These are phyloP conservation scores for Clupea harengus DNA, from an alignment of 2,113 vertebrate genomes.

Conservation along the genomic window DNA sequence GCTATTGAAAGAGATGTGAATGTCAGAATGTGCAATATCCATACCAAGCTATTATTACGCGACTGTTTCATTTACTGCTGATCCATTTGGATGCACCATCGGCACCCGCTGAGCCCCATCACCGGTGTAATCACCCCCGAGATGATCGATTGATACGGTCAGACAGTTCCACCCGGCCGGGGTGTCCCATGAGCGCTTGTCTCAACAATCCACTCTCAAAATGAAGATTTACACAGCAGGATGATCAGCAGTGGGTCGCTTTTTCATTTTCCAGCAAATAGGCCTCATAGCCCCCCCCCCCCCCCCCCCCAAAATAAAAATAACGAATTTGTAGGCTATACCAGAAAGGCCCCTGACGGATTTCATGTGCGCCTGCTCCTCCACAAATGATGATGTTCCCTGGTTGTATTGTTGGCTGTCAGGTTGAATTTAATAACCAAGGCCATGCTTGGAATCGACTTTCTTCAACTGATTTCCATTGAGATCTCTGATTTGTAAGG, in stretches of 20 bases:
- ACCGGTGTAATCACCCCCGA: not conserved
- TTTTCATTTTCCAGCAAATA: not conserved
- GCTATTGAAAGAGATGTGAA: not conserved
- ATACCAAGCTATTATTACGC: not conserved
- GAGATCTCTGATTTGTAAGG: not conserved
- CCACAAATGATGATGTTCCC: not conserved
- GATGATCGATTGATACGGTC: constrained; percentile 14
- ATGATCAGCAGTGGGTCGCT: not conserved
- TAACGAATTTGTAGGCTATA: not conserved
- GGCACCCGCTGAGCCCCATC: not conserved
- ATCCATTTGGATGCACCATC: not conserved
- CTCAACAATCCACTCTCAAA: not conserved
- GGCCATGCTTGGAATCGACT: not conserved
- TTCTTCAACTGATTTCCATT: not conserved
- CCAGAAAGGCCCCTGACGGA: not conserved
- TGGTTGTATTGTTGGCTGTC: not conserved
- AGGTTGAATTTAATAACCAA: not conserved
- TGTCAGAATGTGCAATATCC: not conserved
- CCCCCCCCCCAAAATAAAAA: not conserved
- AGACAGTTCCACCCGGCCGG: not conserved
- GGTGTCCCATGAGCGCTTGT: not conserved
- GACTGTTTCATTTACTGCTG: not conserved
- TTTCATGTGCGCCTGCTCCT: not conserved
- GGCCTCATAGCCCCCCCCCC: not conserved
- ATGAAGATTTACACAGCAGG: not conserved